Evolutionary conservation across 2,797 vertebrate genomes (phyloP).

Genomic region (Pteronotus mesoamericanus): DNA sequence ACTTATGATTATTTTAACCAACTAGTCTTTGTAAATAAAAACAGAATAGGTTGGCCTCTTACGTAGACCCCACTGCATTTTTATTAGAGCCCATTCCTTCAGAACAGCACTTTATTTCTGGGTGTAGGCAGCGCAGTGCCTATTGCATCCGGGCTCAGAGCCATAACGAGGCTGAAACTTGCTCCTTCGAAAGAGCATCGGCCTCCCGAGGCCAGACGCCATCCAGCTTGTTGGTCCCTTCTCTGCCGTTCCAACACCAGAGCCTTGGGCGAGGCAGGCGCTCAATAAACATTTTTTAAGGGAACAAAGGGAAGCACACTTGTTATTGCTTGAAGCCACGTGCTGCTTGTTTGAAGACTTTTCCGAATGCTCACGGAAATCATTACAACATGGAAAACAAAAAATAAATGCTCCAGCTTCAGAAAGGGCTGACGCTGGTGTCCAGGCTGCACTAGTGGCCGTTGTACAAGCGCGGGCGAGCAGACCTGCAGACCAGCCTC

Average conservation of each 20-base stretch:
- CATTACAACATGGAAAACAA: background rate
- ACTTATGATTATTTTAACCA: background rate
- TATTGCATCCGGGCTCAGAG: background rate
- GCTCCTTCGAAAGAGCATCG: background rate
- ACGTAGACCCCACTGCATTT: background rate
- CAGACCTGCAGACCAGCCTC: background rate
- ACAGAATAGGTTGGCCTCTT: background rate
- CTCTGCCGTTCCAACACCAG: background rate
- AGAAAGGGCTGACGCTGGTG: background rate
- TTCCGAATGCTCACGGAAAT: background rate
- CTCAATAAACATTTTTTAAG: background rate
- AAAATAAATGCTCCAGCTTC: background rate
- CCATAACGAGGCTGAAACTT: background rate
- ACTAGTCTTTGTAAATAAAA: background rate
- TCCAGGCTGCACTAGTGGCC: background rate
- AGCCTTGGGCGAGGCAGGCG: background rate
- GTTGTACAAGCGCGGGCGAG: background rate
- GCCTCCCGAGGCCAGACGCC: background rate
- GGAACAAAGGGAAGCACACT: background rate
- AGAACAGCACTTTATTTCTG: background rate
- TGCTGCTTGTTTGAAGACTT: background rate
- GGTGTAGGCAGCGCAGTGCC: background rate
- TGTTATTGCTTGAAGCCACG: background rate
- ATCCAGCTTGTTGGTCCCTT: fast-evolving
- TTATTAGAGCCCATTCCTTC: background rate